Conservation (phyloP, 2,113 vertebrate species). For the Anolis sagrei region DNA sequence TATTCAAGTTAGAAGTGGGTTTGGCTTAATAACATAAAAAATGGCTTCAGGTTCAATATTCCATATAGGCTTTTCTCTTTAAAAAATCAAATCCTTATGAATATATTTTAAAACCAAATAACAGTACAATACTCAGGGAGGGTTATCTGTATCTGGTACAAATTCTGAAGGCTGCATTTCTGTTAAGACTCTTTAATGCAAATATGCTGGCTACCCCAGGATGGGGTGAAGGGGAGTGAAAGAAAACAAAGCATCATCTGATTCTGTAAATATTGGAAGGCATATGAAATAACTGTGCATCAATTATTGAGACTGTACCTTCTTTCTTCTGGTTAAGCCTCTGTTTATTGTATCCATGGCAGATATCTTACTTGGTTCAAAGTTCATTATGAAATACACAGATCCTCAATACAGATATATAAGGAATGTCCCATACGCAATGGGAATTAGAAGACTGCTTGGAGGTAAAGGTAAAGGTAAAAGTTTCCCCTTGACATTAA, state of each 20-base stretch:
- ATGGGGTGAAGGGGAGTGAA: conserved; percentile 42
- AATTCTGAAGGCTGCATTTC: conserved; percentile 63
- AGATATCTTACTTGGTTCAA: conserved; percentile 8
- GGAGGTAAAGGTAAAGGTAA: too few relatives aligned
- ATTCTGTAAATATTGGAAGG: conserved; percentile 69
- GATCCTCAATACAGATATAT: not conserved
- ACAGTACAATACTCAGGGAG: conserved; percentile 52
- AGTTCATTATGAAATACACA: not conserved
- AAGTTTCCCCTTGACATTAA: too few relatives aligned
- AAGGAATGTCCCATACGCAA: not conserved
- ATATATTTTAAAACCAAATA: conserved; percentile 47
- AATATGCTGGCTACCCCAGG: conserved; percentile 46
- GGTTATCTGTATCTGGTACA: conserved; percentile 53
- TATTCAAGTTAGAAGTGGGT: conserved; percentile 78
- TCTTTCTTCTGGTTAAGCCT: conserved; percentile 35
- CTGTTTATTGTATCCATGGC: rapidly evolving
- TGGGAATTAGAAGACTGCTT: not conserved
- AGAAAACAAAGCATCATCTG: conserved; percentile 63
- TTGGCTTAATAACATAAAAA: conserved; percentile 77
- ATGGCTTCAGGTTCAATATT: conserved; percentile 63
- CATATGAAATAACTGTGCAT: conserved; percentile 59
- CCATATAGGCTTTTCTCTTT: conserved; percentile 65
- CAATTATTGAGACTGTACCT: conserved; percentile 60
- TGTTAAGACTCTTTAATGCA: conserved; percentile 62
- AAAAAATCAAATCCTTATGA: conserved; percentile 54